These are phyloP conservation scores for Drosophila histrio DNA, from an alignment of 2,888 invertebrate species.

Conservation along the genomic window DNA sequence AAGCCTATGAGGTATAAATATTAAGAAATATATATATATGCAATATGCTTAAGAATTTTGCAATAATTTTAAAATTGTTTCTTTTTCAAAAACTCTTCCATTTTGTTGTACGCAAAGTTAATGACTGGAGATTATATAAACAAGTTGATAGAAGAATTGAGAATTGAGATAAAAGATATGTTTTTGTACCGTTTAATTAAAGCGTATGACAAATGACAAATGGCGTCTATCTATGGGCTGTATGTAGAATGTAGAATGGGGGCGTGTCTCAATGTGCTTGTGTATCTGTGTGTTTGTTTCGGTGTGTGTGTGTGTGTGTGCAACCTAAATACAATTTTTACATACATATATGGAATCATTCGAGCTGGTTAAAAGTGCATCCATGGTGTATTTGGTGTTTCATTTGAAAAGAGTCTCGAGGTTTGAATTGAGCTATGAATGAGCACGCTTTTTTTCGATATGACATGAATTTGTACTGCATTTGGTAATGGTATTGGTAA, in stretches of 20 bases:
- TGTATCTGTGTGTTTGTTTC: constrained; percentile 19
- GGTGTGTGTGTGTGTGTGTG: constrained; percentile 29
- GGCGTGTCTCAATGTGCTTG: constrained; percentile 17
- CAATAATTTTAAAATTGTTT: constrained; percentile 58
- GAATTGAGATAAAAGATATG: constrained; percentile 48
- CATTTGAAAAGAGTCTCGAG: constrained; percentile 83
- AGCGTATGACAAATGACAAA: constrained; percentile 63
- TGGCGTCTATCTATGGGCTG: constrained; percentile 31
- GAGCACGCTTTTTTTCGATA: constrained; percentile 40
- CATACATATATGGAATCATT: constrained; percentile 29
- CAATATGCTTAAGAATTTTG: constrained; percentile 68
- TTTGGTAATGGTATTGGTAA: constrained; percentile 28
- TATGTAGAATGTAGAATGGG: constrained; percentile 2
- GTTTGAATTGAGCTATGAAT: constrained; percentile 18
- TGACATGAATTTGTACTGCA: constrained; percentile 46
- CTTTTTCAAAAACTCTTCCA: constrained; percentile 47
- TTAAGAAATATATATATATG: constrained; percentile 40
- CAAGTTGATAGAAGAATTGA: constrained; percentile 56
- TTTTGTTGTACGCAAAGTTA: constrained; percentile 77
- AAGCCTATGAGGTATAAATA: constrained; percentile 30
- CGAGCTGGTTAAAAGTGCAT: constrained; percentile 49
- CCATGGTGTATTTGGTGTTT: constrained; percentile 22
- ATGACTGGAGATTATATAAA: constrained; percentile 81
- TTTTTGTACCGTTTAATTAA: constrained; percentile 48
- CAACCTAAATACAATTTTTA: constrained; percentile 34